Evolutionary conservation across 2,888 invertebrate genomes (phyloP), one percentile per base, ranked within the genome.

Genomic region (Agriotes lineatus): DNA sequence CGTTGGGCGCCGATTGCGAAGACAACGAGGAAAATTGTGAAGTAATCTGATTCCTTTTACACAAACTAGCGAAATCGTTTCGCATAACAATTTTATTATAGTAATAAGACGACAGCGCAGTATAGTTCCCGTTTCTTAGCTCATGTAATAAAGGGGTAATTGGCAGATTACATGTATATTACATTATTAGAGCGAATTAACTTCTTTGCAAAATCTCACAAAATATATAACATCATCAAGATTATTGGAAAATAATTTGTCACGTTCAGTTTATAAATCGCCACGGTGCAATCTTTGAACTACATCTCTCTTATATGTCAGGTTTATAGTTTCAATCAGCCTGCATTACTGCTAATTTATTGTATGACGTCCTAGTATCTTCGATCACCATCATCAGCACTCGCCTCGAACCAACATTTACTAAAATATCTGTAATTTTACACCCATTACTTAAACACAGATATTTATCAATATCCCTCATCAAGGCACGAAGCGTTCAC

Each of bases 361-460:
- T 45, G 37, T 45, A 67, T 22, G 60, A 52, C 54, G 60, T 67
- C 19, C 59, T 45, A 10, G 66, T 44, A 33, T 70, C 64, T 67
- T 66, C 62, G 73, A 75, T 73, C 69, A 75, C 63, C 71, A 72
- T 75, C 72, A 70, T 70, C 68, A 69, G 60, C 57, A 62, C 57
- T 62, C 56, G 71, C 70, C 72, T 70, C 63, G 56, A 71, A 71
- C 71, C 59, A 66, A 62, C 68, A 71, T 72, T 72, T 73, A 70
- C 69, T 71, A 64, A 75, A 75, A 75, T 72, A 62, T 70, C 65
- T 68, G 72, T 72, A 71, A 72, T 72, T 70, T 68, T 70, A 72
- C 69, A 71, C 70, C 74, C 70, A 73, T 74, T 74, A 74, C 73
- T 74, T 73, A 73, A 74, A 67, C 44, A 61, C 54, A 64, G 67